Percentiles rank a stretch among this genome's conserved stretches.
These are phyloP conservation scores for Loripinus fragilis DNA, from an alignment of 2,888 invertebrate genomes.

Conservation along the genomic window DNA sequence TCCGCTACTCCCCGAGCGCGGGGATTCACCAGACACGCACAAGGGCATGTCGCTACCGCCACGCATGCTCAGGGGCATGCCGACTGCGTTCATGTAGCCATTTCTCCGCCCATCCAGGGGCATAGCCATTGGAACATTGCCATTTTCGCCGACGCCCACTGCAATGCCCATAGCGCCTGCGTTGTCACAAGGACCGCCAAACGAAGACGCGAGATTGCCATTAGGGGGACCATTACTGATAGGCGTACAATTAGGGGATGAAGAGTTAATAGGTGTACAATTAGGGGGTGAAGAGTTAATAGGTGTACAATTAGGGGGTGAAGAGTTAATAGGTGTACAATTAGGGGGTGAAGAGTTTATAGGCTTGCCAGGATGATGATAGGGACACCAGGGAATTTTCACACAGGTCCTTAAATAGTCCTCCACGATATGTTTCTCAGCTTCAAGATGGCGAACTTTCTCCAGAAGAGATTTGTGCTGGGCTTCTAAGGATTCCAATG, in stretches of 20 bases:
- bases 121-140: constrained; percentile 51
- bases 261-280: background rate
- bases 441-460: constrained; percentile 61
- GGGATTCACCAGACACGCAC: constrained; percentile 32
- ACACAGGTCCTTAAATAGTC: constrained; percentile 62
- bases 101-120: background rate
- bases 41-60: constrained; percentile 15
- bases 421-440: constrained; percentile 66
- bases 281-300: background rate
- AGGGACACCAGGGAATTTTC: constrained; percentile 60
- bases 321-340: background rate
- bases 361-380: constrained; percentile 43
- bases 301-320: background rate
- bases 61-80: constrained; percentile 53
- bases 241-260: background rate
- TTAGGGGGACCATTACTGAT: background rate
- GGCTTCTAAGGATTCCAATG: constrained; percentile 59
- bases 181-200: constrained; percentile 10
- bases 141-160: constrained; percentile 21
- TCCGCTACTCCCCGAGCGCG: constrained; percentile 22
- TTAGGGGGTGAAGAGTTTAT: constrained; percentile 24
- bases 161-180: background rate
- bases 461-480: constrained; percentile 60
- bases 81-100: background rate
- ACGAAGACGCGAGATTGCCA: no score